phyloP scores from a whole-genome alignment of 53 echinoderm and acorn worm genomes.

The Patiria pectinifera region DNA sequence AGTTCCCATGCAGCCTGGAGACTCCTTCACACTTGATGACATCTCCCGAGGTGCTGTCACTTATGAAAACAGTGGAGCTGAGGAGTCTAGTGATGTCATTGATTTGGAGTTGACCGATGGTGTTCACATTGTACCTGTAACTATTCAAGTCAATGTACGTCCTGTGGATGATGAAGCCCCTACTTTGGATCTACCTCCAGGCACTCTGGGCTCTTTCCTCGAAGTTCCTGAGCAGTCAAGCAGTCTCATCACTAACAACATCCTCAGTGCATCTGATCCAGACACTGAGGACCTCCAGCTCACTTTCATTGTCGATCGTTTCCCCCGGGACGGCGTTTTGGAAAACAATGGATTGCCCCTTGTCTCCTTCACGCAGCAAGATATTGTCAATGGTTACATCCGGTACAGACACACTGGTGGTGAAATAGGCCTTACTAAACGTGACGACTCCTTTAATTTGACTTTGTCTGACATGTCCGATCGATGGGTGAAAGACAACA shows the following conservation, averaged over 20 bases:
- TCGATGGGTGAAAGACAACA: slow-evolving; percentile 87
- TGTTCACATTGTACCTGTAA: slow-evolving; percentile 88
- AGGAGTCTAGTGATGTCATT: slow-evolving; percentile 75
- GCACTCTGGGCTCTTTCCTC: slow-evolving; percentile 89
- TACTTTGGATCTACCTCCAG: slow-evolving; percentile 89
- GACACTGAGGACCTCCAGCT: slow-evolving; percentile 95
- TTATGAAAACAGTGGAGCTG: slow-evolving; percentile 87
- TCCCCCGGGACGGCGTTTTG: slow-evolving; percentile 77
- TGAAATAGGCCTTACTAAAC: slow-evolving; percentile 92
- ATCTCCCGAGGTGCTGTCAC: slow-evolving; percentile 72
- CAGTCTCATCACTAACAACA: slow-evolving; percentile 95
- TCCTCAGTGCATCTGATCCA: slow-evolving; percentile 97
- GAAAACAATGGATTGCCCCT: slow-evolving; percentile 81
- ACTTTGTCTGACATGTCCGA: slow-evolving; percentile 99
- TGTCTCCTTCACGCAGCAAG: slow-evolving; percentile 88
- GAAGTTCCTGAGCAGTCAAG: slow-evolving; percentile 91
- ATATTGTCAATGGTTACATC: slow-evolving; percentile 93
- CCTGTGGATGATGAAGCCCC: slow-evolving; percentile 99
- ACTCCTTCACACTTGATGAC: slow-evolving; percentile 80
- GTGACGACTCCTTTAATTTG: slow-evolving; percentile 91
- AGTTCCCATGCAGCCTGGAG: slow-evolving; percentile 77
- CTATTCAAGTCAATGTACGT: slow-evolving; percentile 74
- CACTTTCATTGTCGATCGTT: slow-evolving; percentile 82
- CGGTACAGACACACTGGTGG: slow-evolving; percentile 94
- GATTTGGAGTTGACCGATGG: slow-evolving; percentile 91